phyloP scores from a whole-genome alignment of 1,140 invertebrate species.

The Zaprionus camerounensis region DNA sequence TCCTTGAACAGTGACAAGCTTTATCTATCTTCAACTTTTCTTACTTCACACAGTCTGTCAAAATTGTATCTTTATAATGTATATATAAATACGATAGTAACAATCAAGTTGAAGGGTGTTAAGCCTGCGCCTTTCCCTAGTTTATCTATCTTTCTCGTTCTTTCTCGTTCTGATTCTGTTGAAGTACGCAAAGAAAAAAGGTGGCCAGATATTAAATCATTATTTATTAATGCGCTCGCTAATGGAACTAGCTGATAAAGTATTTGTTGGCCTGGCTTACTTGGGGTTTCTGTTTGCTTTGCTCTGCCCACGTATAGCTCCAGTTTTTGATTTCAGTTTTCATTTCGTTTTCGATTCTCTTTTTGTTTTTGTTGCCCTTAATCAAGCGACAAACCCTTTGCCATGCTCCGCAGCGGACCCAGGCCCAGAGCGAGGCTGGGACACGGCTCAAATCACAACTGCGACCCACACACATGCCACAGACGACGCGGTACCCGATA shows the following conservation, averaged over 20 bases:
- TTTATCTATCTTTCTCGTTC: not conserved
- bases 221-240: slow-evolving; percentile 10
- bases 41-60: too few relatives aligned
- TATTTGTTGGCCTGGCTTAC: not conserved
- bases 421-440: not conserved
- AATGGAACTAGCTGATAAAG: slow-evolving; percentile 6
- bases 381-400: slow-evolving; percentile 73
- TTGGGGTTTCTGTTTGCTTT: slow-evolving; percentile 21
- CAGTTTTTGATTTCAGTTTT: slow-evolving; percentile 59
- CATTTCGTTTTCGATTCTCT: slow-evolving; percentile 25
- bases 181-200: not conserved
- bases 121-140: too few relatives aligned
- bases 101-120: too few relatives aligned
- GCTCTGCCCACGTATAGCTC: slow-evolving; percentile 67
- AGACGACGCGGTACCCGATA: slow-evolving; percentile 59
- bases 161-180: not conserved
- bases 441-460: slow-evolving; percentile 50
- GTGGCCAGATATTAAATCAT: slow-evolving; percentile 21
- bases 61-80: too few relatives aligned
- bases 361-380: slow-evolving; percentile 68
- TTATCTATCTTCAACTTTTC: too few relatives aligned
- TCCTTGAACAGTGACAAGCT: too few relatives aligned
- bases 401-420: slow-evolving; percentile 56
- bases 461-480: slow-evolving; percentile 75
- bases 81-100: too few relatives aligned